phyloP scores from a whole-genome alignment of 2,113 vertebrate species.

The Carlito syrichta region DNA sequence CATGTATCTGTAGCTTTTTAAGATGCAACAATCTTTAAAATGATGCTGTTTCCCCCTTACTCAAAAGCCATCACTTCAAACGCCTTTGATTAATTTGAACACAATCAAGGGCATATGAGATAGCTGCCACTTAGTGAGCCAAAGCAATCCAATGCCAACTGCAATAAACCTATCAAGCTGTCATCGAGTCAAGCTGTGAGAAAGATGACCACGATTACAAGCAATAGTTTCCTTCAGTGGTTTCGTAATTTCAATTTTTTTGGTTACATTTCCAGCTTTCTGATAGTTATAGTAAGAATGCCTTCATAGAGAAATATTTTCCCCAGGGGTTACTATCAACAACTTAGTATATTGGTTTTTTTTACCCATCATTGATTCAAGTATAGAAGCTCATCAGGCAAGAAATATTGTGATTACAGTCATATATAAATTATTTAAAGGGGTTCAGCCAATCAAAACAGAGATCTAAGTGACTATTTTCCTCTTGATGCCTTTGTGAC shows the following conservation, averaged over 20 bases:
- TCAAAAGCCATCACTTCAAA: constrained; percentile 79
- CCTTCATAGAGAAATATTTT: constrained; percentile 79
- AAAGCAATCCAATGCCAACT: constrained; percentile 82
- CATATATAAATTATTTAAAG: constrained; percentile 81
- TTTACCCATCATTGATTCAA: constrained; percentile 82
- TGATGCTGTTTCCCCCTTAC: constrained; percentile 35
- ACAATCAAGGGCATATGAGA: constrained; percentile 78
- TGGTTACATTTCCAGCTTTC: constrained; percentile 83
- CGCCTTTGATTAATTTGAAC: constrained; percentile 82
- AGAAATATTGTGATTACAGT: constrained; percentile 82
- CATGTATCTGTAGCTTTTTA: constrained; percentile 65
- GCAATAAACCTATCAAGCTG: constrained; percentile 84
- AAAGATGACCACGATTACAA: constrained; percentile 74
- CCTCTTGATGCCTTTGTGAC: constrained; percentile 68
- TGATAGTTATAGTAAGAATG: constrained; percentile 77
- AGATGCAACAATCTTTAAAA: constrained; percentile 73
- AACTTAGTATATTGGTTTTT: constrained; percentile 82
- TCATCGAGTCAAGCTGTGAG: constrained; percentile 84
- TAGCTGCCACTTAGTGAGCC: constrained; percentile 81
- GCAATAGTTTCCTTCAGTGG: constrained; percentile 81
- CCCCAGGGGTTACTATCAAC: constrained; percentile 80
- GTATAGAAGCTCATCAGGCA: constrained; percentile 80
- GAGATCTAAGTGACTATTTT: constrained; percentile 75
- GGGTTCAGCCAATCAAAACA: constrained; percentile 77
- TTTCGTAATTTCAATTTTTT: constrained; percentile 85